Percentiles rank a stretch among this genome's conserved stretches.
Conservation (phyloP, 1,140 invertebrate species). For the Idris sp. region DNA sequence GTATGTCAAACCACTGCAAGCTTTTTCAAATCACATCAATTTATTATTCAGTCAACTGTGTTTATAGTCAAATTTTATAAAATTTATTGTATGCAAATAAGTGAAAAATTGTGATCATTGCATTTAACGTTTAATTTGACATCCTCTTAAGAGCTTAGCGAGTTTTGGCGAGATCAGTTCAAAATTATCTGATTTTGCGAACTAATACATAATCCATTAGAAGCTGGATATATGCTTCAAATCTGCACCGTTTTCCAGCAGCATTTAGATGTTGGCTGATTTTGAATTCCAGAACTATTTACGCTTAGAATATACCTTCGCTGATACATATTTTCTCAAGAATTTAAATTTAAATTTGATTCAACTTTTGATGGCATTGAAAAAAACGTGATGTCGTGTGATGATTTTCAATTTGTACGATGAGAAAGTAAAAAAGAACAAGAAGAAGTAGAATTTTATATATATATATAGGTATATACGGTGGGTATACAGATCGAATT, state of each 20-base stretch:
- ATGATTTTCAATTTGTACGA: constrained; percentile 48
- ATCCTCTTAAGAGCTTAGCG: too few relatives aligned
- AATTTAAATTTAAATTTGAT: constrained; percentile 43
- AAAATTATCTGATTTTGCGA: constrained; percentile 28
- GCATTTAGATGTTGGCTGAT: constrained; percentile 18
- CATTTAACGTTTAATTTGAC: too few relatives aligned
- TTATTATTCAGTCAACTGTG: too few relatives aligned
- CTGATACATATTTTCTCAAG: constrained; percentile 33
- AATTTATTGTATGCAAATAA: too few relatives aligned
- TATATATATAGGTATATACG: too few relatives aligned
- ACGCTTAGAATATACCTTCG: constrained; percentile 32
- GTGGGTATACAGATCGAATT: constrained; percentile 36
- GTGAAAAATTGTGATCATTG: too few relatives aligned
- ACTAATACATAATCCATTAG: constrained; percentile 24
- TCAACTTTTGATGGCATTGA: constrained; percentile 42
- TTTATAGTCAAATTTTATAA: too few relatives aligned
- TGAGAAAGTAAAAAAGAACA: too few relatives aligned
- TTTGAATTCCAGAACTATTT: constrained; percentile 23
- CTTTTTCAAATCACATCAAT: too few relatives aligned
- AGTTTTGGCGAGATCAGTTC: constrained; percentile 8
- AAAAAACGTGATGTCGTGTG: constrained; percentile 19
- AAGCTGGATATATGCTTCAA: constrained; percentile 23
- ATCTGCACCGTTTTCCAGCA: constrained; percentile 36
- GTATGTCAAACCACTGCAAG: constrained; percentile 13
- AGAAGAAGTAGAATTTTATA: too few relatives aligned